Conservation (phyloP, 1,140 invertebrate genomes). For the Leptinotarsa texana region DNA sequence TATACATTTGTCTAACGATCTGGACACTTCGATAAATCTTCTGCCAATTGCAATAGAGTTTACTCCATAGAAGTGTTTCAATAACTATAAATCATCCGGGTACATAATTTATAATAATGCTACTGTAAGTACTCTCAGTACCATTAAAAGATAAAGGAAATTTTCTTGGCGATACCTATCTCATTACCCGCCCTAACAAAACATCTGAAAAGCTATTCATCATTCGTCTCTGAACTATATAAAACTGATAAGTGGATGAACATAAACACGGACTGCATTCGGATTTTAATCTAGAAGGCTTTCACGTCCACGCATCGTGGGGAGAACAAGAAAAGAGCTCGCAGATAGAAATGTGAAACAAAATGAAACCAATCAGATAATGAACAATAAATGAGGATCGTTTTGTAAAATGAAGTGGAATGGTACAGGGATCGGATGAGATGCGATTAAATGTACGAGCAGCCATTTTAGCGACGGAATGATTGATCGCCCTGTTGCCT, state of each 20-base stretch:
- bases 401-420: constrained; percentile 22
- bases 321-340: constrained; percentile 4
- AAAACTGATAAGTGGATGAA: constrained; percentile 21
- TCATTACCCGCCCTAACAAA: constrained; percentile 22
- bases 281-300: constrained; percentile 21
- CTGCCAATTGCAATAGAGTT: background rate
- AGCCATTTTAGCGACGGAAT: constrained; percentile 14
- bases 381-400: constrained; percentile 25
- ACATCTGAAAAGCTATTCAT: constrained; percentile 20
- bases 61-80: constrained; percentile 1
- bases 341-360: constrained; percentile 22
- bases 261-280: constrained; percentile 22
- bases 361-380: constrained; percentile 27
- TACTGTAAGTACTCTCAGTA: constrained; percentile 17
- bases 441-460: constrained; percentile 14
- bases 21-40: background rate
- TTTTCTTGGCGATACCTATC: constrained; percentile 20
- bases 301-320: constrained; percentile 16
- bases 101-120: constrained; percentile 22
- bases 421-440: background rate
- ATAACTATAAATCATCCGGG: constrained; percentile 5
- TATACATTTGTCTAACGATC: background rate
- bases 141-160: constrained; percentile 24
- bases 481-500: constrained; percentile 24
- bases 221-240: constrained; percentile 18